Evolutionary conservation across 2,113 vertebrate species (phyloP), one percentile per base, ranked within the genome.

Genomic region (Empidonax traillii): DNA sequence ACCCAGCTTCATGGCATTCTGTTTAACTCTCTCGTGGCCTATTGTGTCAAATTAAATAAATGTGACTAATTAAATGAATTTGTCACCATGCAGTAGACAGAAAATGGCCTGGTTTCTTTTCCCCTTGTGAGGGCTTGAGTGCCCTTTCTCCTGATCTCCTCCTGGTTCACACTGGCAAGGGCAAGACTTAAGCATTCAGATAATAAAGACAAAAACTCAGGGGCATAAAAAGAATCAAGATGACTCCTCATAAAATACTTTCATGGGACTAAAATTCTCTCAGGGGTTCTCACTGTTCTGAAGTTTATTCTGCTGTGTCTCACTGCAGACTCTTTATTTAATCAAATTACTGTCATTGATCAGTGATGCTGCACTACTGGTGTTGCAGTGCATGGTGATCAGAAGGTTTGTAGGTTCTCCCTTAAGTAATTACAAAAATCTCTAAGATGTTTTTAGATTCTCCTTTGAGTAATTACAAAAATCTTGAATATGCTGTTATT

Each of bases 301-400:
- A 47, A 43, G 31, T 68, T 58, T 58, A 23, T 73, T 79, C 21
- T 83, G 16, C 10, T 28, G 4, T 37, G 22, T 91, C 47, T 89
- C 0, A 0, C 5, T 73, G n/a, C 73, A 52, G 49, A 61, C 30
- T 59, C 19, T 14, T 1, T 33, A 46, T 55, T 76, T 73, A 52
- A 73, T 77, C 33, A 84, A 24, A 6, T 56, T n/a, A 24, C 3
- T 72, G 55, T 76, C 83, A 27, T 61, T 95, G 73, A 35, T 85
- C 39, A 25, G 56, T 63, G 77, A 65, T 93, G 84, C 73, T 72
- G 86, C 55, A 55, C 66, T 74, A 31, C 37, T 41, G 90, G 33
- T 39, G 43, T 71, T 46, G 15, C 41, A 56, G 35, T 30, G 4
- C 19, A 7, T 24, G 43, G 52, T 62, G 33, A 47, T 56, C 43